Percentiles rank a stretch among this genome's conserved stretches.
Conservation (phyloP, 2,113 vertebrate genomes). For the Xiphophorus maculatus region DNA sequence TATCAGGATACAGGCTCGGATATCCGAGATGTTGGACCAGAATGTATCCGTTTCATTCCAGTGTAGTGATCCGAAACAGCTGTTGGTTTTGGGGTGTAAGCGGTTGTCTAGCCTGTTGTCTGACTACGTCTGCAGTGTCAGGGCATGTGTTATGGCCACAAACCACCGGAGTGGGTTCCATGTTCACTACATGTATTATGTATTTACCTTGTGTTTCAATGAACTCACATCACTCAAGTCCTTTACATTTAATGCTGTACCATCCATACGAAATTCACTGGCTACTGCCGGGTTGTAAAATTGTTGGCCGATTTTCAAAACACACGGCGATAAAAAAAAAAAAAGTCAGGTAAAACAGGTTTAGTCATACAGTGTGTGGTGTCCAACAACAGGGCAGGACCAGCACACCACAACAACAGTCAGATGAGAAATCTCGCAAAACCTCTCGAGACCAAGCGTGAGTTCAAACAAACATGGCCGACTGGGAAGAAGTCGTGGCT, state of each 20-base stretch:
- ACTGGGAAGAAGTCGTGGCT: no score
- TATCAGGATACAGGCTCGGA: slow-evolving; percentile 45
- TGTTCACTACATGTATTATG: background rate
- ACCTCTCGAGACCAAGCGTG: no score
- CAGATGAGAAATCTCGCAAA: no score
- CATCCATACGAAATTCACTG: no score
- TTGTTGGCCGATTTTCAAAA: no score
- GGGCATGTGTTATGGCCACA: background rate
- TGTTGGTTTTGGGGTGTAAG: slow-evolving; percentile 34
- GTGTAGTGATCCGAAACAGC: slow-evolving; percentile 18
- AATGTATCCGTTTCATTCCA: slow-evolving; percentile 45
- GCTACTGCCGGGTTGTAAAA: no score
- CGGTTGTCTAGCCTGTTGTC: slow-evolving; percentile 19
- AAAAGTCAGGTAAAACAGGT: no score
- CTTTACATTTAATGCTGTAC: background rate
- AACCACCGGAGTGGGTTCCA: background rate
- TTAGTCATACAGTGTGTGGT: no score
- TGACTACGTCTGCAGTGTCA: slow-evolving; percentile 15
- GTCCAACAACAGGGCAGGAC: no score
- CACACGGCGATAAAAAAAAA: no score
- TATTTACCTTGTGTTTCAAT: background rate
- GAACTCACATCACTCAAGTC: background rate
- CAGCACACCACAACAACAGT: no score
- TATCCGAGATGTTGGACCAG: slow-evolving; percentile 42
- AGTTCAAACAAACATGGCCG: no score